Evolutionary conservation across 2,113 vertebrate genomes (phyloP).

Genomic region (Ophiodon elongatus): DNA sequence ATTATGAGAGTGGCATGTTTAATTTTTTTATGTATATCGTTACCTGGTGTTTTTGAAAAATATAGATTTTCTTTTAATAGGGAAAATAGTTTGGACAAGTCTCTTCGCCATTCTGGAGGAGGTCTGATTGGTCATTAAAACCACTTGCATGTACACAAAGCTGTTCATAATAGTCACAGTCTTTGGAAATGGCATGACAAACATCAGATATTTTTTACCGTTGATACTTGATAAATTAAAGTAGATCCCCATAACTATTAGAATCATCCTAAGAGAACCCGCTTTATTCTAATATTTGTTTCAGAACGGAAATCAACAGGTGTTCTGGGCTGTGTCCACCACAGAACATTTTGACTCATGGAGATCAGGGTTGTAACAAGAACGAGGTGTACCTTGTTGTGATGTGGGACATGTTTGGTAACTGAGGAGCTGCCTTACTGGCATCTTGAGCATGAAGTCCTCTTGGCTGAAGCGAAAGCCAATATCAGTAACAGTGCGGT

Average conservation of each 20-base stretch:
- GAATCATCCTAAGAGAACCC: neutral
- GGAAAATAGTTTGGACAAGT: neutral
- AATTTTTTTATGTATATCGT: neutral
- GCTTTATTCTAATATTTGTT: neutral
- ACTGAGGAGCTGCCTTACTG: conserved; percentile 85
- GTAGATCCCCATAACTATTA: neutral
- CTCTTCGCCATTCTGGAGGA: neutral
- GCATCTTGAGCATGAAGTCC: conserved; percentile 96
- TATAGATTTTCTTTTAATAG: neutral
- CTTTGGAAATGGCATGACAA: neutral
- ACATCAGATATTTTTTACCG: neutral
- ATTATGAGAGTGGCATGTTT: neutral
- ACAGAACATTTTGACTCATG: conserved; percentile 40
- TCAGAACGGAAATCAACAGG: conserved; percentile 5
- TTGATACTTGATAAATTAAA: neutral
- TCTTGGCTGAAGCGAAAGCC: conserved; percentile 97
- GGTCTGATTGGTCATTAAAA: neutral
- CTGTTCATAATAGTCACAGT: neutral
- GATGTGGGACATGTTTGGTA: conserved; percentile 71
- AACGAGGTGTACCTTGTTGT: conserved; percentile 59
- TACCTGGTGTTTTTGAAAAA: neutral
- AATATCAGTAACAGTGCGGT: conserved; percentile 95
- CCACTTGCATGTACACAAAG: neutral
- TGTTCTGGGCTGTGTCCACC: conserved; percentile 34
- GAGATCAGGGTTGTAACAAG: conserved; percentile 32